These are phyloP conservation scores for Echinometra lucunter DNA, from an alignment of 53 echinoderm and acorn worm genomes.

Conservation along the genomic window DNA sequence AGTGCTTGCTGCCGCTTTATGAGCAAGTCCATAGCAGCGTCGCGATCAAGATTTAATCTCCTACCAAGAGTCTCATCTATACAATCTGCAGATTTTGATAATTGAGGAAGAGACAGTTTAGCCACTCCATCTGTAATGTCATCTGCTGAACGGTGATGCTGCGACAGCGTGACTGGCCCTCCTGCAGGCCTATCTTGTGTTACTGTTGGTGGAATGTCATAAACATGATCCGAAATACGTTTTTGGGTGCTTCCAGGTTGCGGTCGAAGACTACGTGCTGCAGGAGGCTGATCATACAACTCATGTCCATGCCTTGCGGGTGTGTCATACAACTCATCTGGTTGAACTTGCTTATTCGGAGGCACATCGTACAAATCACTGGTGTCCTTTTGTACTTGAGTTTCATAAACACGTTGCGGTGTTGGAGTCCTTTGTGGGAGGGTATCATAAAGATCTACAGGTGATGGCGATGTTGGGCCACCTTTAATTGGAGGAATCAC, in stretches of 20 bases:
- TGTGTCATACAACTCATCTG: constrained; percentile 75
- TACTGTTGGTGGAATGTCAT: constrained; percentile 97
- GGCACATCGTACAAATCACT: constrained; percentile 79
- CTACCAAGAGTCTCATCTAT: constrained; percentile 74
- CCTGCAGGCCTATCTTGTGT: constrained; percentile 84
- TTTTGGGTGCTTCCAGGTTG: constrained; percentile 39
- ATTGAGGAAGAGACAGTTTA: constrained; percentile 67
- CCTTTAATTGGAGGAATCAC: constrained; percentile 62
- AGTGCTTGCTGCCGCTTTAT: constrained; percentile 88
- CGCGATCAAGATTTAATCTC: constrained; percentile 80
- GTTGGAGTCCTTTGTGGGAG: constrained; percentile 70
- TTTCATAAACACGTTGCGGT: constrained; percentile 53
- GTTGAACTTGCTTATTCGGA: constrained; percentile 58
- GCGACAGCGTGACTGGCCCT: constrained; percentile 48
- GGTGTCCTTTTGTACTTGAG: constrained; percentile 58
- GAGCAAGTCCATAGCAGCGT: constrained; percentile 92
- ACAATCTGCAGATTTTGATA: constrained; percentile 77
- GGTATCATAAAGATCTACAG: constrained; percentile 73
- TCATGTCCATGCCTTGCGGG: constrained; percentile 67
- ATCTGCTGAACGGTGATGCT: constrained; percentile 56
- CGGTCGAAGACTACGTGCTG: constrained; percentile 57
- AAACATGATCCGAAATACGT: constrained; percentile 82
- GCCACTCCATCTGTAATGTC: constrained; percentile 70
- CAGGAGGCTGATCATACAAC: constrained; percentile 49
- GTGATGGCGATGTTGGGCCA: neutral